Evolutionary conservation across 2,888 invertebrate species (phyloP).

Genomic region (Caenorhabditis sp.): DNA sequence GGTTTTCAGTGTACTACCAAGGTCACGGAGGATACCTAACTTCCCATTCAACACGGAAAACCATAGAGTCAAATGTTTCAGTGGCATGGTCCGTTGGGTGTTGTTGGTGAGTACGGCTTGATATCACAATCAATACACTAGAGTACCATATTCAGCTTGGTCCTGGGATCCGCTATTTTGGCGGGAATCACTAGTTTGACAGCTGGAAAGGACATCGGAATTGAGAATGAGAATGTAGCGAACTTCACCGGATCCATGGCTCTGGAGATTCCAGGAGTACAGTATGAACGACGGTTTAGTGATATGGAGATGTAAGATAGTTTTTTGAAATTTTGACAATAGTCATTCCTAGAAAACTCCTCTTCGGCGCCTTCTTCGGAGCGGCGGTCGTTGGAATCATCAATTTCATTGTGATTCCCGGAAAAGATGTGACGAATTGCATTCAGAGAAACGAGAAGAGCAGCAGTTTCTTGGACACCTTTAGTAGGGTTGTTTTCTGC

Average conservation of each 20-base stretch:
- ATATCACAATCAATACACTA: not conserved
- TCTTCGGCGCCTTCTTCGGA: slow-evolving; percentile 61
- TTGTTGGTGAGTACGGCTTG: slow-evolving; percentile 52
- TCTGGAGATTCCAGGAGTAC: not conserved
- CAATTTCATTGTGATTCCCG: slow-evolving; percentile 62
- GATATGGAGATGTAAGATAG: slow-evolving; percentile 59
- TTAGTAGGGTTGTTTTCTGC: slow-evolving; percentile 27
- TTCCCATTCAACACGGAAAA: slow-evolving; percentile 66
- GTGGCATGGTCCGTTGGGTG: slow-evolving; percentile 68
- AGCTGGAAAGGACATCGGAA: not conserved
- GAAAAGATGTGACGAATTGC: slow-evolving; percentile 63
- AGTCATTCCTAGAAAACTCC: slow-evolving; percentile 30
- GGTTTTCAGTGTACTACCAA: slow-evolving; percentile 66
- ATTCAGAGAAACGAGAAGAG: slow-evolving; percentile 55
- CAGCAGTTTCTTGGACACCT: slow-evolving; percentile 28
- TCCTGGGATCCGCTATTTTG: slow-evolving; percentile 54
- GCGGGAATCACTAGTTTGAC: slow-evolving; percentile 32
- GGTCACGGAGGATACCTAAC: slow-evolving; percentile 70
- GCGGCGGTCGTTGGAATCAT: slow-evolving; percentile 60
- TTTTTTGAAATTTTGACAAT: slow-evolving; percentile 5
- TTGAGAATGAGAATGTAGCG: not conserved
- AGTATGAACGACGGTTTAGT: slow-evolving; percentile 47
- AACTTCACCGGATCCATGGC: not conserved
- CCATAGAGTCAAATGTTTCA: slow-evolving; percentile 64
- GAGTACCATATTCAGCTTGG: slow-evolving; percentile 50